phyloP scores from a whole-genome alignment of 2,113 vertebrate species.

The Ictalurus punctatus region DNA sequence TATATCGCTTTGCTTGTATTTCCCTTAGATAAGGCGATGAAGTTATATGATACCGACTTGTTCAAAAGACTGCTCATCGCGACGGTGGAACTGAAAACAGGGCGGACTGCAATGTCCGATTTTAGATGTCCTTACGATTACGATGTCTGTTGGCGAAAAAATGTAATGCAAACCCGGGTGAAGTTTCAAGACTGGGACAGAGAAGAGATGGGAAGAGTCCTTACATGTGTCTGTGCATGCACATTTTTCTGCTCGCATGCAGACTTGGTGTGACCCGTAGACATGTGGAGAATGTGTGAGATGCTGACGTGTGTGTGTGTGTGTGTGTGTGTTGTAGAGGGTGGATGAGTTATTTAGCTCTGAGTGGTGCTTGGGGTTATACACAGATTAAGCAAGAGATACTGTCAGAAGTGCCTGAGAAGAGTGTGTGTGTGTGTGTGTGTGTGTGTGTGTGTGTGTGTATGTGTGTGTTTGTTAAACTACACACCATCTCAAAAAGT shows the following conservation, averaged over 20 bases:
- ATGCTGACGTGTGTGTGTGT: background rate
- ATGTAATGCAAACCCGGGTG: background rate
- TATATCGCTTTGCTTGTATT: too few relatives aligned
- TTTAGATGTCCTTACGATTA: background rate
- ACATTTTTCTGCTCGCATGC: background rate
- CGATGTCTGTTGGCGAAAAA: background rate
- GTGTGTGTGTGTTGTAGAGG: background rate
- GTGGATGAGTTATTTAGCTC: background rate
- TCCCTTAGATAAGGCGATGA: background rate
- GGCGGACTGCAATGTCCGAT: background rate
- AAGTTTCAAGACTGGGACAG: background rate
- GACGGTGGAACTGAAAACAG: background rate
- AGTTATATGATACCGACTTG: background rate
- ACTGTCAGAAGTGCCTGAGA: background rate
- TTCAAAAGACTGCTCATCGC: background rate
- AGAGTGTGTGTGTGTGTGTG: background rate
- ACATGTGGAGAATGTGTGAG: background rate
- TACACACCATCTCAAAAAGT: too few relatives aligned
- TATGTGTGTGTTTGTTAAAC: background rate
- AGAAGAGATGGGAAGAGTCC: background rate
- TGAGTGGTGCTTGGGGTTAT: background rate
- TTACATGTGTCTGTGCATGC: background rate
- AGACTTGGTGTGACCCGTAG: background rate
- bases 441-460: background rate
- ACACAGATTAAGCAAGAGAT: background rate